These are phyloP conservation scores for Tursiops truncatus DNA, from an alignment of 2,113 vertebrate genomes.

Conservation along the genomic window DNA sequence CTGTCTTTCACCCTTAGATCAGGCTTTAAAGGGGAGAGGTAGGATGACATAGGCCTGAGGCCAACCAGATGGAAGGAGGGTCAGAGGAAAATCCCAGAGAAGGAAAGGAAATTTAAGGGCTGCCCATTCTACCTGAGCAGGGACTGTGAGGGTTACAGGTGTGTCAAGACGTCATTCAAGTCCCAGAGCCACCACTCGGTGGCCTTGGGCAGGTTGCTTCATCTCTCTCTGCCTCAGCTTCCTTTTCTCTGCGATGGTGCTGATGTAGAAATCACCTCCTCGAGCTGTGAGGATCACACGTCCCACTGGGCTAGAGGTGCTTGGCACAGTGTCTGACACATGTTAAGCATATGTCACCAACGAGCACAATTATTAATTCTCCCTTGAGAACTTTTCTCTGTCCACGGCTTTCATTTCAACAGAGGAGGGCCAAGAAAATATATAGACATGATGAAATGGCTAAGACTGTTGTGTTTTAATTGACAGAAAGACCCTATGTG, in stretches of 20 bases:
- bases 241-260: background rate
- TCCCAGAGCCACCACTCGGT: background rate
- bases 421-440: background rate
- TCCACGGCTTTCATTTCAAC: background rate
- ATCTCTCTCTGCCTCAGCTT: background rate
- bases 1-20: background rate
- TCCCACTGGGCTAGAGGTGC: background rate
- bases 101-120: background rate
- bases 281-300: background rate
- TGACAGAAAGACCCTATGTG: background rate
- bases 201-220: background rate
- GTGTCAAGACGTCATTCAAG: background rate
- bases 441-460: fast-evolving
- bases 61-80: background rate
- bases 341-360: background rate
- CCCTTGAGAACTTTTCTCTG: background rate
- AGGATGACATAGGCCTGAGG: background rate
- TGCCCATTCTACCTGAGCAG: background rate
- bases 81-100: background rate
- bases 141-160: fast-evolving
- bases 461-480: fast-evolving
- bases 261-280: background rate
- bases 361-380: background rate
- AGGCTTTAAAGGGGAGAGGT: background rate
- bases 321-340: background rate